Evolutionary conservation across 2,888 invertebrate species (phyloP), one percentile per base, ranked within the genome.

Genomic region (Ischnura elegans): DNA sequence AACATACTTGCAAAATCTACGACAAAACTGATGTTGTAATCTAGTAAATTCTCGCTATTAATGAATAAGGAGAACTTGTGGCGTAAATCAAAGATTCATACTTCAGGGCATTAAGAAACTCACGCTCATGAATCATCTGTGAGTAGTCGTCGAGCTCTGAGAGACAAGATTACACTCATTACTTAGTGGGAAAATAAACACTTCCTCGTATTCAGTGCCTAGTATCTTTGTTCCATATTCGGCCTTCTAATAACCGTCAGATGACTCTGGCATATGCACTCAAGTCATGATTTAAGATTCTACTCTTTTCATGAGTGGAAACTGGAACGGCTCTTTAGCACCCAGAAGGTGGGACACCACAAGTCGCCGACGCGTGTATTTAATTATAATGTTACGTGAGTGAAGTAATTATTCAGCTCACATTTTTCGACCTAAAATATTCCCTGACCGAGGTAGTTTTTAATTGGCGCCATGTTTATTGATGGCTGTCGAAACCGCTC

Each of bases 381-480:
- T 61, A 90, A 90, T 61, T 90, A 90, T 66, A 61, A 61, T 66
- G 90, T 90, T 61, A 90, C 90, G 61, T 61, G 55, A 90, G 55
- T n/a, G 55, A 43, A 42, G 42, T 43, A 43, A 90, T 61, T 90
- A 90, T 90, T 90, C 61, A 61, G 42, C 45, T 25, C 90, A 90
- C 61, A 61, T 55, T 90, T 90, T 61, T 42, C 8, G 0, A 61
- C n/a, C 1, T 90, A 90, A 90, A 61, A 61, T 61, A 43, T 90
- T 90, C 61, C 45, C 61, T 61, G 36, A 66, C 55, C 61, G 16
- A n/a, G 43, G 10, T 13, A 66, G 61, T n/a, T 90, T 90, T 90
- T 90, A 90, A 90, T 90, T 90, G 90, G 61, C 25, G 90, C 66
- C 61, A 42, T 25, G 90, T 90, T 90, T 90, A 90, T 90, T 90